phyloP scores from a whole-genome alignment of 2,797 vertebrate species.

The Tenualosa ilisha region DNA sequence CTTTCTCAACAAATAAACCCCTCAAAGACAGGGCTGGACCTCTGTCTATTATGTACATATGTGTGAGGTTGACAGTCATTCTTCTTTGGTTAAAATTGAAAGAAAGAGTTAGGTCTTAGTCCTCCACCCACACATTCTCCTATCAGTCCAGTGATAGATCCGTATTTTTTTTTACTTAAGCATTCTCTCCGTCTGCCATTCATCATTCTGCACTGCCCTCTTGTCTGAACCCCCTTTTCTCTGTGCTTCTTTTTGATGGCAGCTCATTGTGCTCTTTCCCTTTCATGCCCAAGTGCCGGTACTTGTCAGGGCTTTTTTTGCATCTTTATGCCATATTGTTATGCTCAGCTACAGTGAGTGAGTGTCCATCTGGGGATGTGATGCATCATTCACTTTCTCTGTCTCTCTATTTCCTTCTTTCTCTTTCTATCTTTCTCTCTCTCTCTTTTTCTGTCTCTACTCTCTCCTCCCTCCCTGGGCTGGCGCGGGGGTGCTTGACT shows the following conservation, averaged over 20 bases:
- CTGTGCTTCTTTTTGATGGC: neutral
- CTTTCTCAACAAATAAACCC: neutral
- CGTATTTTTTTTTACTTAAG: neutral
- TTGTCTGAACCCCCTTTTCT: neutral
- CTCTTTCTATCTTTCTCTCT: neutral
- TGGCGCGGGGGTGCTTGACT: constrained; percentile 28
- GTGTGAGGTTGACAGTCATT: neutral
- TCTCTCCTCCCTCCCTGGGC: constrained; percentile 24
- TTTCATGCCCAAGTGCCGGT: neutral
- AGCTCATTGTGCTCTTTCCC: neutral
- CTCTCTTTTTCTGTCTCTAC: neutral
- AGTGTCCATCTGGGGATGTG: neutral
- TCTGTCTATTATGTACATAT: neutral
- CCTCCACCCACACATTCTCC: constrained; percentile 1
- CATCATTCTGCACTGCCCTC: neutral
- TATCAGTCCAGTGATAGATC: neutral
- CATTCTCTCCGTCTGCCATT: neutral
- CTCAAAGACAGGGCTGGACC: neutral
- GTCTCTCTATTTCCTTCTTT: neutral
- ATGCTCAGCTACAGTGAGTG: neutral
- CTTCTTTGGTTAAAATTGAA: neutral
- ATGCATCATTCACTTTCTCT: neutral
- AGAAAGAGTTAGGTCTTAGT: neutral
- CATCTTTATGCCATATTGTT: neutral
- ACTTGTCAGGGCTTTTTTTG: neutral